These are phyloP conservation scores for Catajapyx aquilonaris DNA, from an alignment of 1,140 invertebrate species.

Conservation along the genomic window DNA sequence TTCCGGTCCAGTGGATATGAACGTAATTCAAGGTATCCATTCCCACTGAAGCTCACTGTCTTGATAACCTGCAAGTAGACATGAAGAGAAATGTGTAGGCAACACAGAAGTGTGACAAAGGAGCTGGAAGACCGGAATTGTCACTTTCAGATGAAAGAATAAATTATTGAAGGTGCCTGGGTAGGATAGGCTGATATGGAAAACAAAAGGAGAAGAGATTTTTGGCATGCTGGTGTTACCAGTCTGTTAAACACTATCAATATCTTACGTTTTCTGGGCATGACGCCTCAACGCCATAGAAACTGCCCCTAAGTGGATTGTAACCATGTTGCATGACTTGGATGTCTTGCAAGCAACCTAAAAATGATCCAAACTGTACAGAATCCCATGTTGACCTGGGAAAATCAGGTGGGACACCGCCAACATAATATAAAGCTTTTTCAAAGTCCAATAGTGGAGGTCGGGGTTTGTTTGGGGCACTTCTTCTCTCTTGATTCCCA, in stretches of 20 bases:
- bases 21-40: slow-evolving; percentile 41
- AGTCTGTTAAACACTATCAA: no score
- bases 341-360: slow-evolving; percentile 63
- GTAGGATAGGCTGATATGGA: neutral
- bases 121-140: no score
- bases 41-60: slow-evolving; percentile 49
- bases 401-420: slow-evolving; percentile 54
- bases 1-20: slow-evolving; percentile 38
- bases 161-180: no score
- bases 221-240: no score
- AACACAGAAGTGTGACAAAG: no score
- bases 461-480: neutral
- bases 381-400: slow-evolving; percentile 15
- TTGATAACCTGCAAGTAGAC: slow-evolving; percentile 26
- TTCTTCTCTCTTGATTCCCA: slow-evolving; percentile 9
- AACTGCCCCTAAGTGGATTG: slow-evolving; percentile 37
- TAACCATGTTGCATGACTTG: slow-evolving; percentile 45
- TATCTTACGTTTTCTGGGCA: slow-evolving; percentile 47
- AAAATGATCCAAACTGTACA: slow-evolving; percentile 32
- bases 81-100: no score
- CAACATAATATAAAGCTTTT: slow-evolving; percentile 34
- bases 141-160: no score
- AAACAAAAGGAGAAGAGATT: no score
- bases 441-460: slow-evolving; percentile 14
- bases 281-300: slow-evolving; percentile 51